Evolutionary conservation across 2,113 vertebrate species (phyloP).

Genomic region (Gnathonemus echidnorhynchus): DNA sequence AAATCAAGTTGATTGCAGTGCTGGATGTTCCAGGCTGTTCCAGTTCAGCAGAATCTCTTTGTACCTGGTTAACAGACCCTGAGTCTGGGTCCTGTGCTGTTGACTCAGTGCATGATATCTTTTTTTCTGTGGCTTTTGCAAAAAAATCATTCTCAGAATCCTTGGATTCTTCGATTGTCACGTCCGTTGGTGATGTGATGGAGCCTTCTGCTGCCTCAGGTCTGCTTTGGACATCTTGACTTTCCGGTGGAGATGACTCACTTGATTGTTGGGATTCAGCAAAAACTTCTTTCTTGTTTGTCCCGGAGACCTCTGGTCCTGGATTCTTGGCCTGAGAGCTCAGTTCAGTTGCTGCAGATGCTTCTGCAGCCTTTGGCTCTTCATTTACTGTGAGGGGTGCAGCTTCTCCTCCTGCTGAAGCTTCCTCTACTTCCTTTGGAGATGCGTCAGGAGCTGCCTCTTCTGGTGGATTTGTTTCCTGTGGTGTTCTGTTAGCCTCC

Average conservation of each 20-base stretch:
- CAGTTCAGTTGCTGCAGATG: background rate
- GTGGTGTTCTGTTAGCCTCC: background rate
- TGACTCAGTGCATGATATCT: conserved; percentile 7
- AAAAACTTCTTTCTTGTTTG: background rate
- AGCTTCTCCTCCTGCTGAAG: background rate
- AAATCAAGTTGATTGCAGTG: background rate
- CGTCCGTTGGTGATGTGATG: background rate
- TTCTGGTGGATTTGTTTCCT: background rate
- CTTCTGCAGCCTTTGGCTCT: background rate
- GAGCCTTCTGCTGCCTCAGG: background rate
- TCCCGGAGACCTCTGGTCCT: background rate
- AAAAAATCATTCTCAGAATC: background rate
- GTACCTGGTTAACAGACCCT: background rate
- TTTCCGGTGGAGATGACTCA: background rate
- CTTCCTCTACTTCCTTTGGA: background rate
- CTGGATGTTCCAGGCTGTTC: background rate
- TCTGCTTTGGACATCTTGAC: background rate
- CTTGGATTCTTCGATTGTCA: background rate
- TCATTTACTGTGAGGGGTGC: background rate
- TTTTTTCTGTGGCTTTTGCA: conserved; percentile 25
- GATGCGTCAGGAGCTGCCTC: background rate
- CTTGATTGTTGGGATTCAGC: background rate
- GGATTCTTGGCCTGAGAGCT: background rate
- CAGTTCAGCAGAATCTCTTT: background rate
- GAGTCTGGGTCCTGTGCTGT: background rate